phyloP scores from a whole-genome alignment of 2,113 vertebrate species.

The Orientallactaga bullata region DNA sequence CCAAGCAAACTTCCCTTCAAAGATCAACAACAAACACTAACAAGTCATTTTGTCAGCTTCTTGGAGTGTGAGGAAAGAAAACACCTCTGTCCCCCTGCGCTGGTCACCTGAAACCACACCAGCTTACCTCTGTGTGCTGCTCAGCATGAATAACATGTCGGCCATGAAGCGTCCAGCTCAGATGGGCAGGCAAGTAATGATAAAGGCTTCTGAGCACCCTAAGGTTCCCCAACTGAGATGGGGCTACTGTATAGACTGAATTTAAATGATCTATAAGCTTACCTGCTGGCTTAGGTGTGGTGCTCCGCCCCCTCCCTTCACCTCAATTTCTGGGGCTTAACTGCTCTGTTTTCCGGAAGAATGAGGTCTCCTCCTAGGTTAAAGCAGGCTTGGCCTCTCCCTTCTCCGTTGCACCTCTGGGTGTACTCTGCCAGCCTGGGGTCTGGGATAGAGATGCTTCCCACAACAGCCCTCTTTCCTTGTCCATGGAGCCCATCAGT shows the following conservation, averaged over 20 bases:
- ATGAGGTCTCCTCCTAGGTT: neutral
- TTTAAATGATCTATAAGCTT: neutral
- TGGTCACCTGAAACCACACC: neutral
- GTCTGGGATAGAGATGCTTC: too few relatives aligned
- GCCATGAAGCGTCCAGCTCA: rapidly evolving
- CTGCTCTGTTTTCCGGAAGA: neutral
- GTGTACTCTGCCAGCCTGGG: too few relatives aligned
- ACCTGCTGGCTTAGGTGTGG: neutral
- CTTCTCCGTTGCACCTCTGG: neutral
- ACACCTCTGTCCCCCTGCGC: rapidly evolving
- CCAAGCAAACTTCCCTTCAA: neutral
- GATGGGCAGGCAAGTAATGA: neutral
- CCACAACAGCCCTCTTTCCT: too few relatives aligned
- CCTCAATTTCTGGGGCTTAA: neutral
- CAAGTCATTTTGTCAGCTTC: neutral
- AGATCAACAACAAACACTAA: neutral
- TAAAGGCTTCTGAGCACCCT: neutral
- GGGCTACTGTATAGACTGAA: neutral
- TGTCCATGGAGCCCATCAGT: too few relatives aligned
- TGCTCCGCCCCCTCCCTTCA: neutral
- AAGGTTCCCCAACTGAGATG: rapidly evolving
- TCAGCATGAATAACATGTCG: neutral
- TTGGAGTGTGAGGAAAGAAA: neutral
- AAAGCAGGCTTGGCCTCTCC: neutral
- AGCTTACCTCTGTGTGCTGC: slow-evolving; percentile 33